Conservation (phyloP, 2,797 vertebrate species). For the Scyliorhinus canicula region DNA sequence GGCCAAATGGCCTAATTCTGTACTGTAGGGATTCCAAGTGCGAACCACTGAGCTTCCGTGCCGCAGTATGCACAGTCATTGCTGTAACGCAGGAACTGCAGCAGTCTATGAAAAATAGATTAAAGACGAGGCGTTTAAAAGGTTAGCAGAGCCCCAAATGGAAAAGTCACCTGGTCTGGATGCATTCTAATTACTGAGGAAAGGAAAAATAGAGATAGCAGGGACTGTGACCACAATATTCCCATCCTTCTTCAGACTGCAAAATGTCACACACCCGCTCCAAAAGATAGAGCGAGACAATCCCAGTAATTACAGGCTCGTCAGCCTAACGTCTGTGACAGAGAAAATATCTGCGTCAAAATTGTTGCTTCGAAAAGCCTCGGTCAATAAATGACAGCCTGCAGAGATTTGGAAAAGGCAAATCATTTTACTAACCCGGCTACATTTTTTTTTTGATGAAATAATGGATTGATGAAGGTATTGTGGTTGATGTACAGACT, state of each 20-base stretch:
- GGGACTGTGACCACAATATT: background rate
- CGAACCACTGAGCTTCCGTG: too few species aligned
- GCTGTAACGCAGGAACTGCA: too few species aligned
- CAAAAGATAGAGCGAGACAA: background rate
- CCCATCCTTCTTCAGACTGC: background rate
- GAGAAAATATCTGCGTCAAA: background rate
- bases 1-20: too few species aligned
- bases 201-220: background rate
- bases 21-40: too few species aligned
- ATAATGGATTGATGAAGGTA: background rate
- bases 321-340: background rate
- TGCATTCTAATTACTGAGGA: background rate
- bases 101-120: too few species aligned
- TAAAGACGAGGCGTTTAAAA: too few species aligned
- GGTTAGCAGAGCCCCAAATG: background rate
- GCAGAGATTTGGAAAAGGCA: background rate
- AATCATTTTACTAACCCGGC: background rate
- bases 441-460: background rate
- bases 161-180: background rate
- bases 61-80: too few species aligned
- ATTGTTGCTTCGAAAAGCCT: background rate
- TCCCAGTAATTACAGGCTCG: background rate
- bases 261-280: background rate
- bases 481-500: background rate
- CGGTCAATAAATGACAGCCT: background rate